Evolutionary conservation across 2,113 vertebrate species (phyloP).

Genomic region (Cervus canadensis): DNA sequence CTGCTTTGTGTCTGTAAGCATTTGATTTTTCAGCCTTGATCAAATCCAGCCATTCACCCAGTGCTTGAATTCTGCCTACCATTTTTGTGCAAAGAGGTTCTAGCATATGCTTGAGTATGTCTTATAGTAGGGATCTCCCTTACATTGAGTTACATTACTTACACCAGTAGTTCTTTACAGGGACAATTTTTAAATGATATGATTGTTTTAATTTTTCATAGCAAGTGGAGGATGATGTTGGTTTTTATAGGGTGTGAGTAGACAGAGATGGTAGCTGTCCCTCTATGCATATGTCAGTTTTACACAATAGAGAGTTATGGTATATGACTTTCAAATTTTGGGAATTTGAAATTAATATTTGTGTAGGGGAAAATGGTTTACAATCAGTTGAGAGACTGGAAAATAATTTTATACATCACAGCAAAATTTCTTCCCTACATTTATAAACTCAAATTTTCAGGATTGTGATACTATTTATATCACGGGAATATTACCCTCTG

Average conservation of each 20-base stretch:
- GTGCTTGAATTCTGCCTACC: not conserved
- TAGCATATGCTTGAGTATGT: not conserved
- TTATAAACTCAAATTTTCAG: not conserved
- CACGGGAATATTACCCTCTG: not conserved
- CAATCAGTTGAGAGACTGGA: not conserved
- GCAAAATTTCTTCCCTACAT: not conserved
- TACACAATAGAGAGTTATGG: not conserved
- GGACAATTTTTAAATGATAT: not conserved
- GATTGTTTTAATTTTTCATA: constrained; percentile 6
- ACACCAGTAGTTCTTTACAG: not conserved
- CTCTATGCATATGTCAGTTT: not conserved
- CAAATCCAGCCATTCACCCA: not conserved
- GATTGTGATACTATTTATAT: not conserved
- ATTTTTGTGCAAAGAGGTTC: not conserved
- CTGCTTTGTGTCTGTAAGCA: not conserved
- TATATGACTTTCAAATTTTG: not conserved
- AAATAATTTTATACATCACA: not conserved
- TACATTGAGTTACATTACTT: not conserved
- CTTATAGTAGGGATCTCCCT: not conserved
- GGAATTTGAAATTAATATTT: not conserved
- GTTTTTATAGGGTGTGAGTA: not conserved
- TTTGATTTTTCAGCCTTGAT: not conserved
- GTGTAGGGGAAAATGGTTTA: not conserved
- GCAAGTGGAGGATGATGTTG: not conserved
- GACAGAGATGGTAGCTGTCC: not conserved